Percentiles rank a stretch among this genome's conserved stretches.
Evolutionary conservation across 2,888 invertebrate genomes (phyloP).

Genomic region (Nebria salina): DNA sequence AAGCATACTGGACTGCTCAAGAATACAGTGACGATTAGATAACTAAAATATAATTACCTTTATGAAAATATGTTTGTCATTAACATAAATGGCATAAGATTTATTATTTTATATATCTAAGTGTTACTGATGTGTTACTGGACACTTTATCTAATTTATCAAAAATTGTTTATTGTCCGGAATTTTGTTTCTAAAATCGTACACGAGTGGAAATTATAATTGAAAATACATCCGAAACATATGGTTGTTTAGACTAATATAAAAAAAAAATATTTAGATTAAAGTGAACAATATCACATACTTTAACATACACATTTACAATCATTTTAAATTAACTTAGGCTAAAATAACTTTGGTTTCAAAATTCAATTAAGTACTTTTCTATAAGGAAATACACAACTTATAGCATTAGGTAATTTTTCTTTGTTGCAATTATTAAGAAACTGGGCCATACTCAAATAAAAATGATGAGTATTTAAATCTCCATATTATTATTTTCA

Average conservation of each 20-base stretch:
- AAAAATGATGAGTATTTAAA: no score
- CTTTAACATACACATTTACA: slow-evolving; percentile 27
- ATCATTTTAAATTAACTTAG: slow-evolving; percentile 2
- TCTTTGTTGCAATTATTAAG: neutral
- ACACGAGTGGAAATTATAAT: neutral
- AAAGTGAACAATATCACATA: slow-evolving; percentile 43
- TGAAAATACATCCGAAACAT: neutral
- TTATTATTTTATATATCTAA: slow-evolving; percentile 29
- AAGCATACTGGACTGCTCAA: slow-evolving; percentile 40
- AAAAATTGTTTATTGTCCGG: slow-evolving; percentile 33
- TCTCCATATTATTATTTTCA: no score
- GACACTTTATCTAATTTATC: slow-evolving; percentile 41
- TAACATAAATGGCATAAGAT: slow-evolving; percentile 37
- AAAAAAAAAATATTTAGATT: slow-evolving; percentile 31
- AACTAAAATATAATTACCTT: slow-evolving; percentile 43
- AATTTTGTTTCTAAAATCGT: slow-evolving; percentile 15
- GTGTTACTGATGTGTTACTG: slow-evolving; percentile 37
- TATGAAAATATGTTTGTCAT: slow-evolving; percentile 44
- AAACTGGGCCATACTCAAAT: neutral
- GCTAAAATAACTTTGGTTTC: slow-evolving; percentile 41
- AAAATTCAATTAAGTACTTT: slow-evolving; percentile 27
- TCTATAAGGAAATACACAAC: neutral
- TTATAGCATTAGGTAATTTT: neutral
- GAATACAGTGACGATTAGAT: slow-evolving; percentile 40
- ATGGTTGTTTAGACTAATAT: neutral